Percentiles rank a stretch among this genome's conserved stretches.
These are phyloP conservation scores for Ostrea edulis DNA, from an alignment of 1,140 invertebrate genomes.

Conservation along the genomic window DNA sequence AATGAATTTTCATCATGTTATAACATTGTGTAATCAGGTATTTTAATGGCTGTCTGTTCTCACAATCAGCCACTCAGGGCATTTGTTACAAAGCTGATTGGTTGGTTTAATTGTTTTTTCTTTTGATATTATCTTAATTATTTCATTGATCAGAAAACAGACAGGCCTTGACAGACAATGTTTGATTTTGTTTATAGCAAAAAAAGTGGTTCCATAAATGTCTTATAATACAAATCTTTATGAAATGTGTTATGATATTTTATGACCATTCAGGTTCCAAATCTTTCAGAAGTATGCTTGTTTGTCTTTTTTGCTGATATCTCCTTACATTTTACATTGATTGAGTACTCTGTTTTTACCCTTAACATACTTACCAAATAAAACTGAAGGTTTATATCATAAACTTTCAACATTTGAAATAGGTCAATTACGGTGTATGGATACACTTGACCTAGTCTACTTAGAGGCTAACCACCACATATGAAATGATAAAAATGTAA, in stretches of 20 bases:
- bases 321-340: not conserved
- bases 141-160: not conserved
- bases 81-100: not conserved
- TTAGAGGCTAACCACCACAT: no score
- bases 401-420: no score
- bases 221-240: not conserved
- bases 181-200: constrained; percentile 5
- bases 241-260: not conserved
- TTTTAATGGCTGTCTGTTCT: not conserved
- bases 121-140: not conserved
- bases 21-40: not conserved
- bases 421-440: no score
- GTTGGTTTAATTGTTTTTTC: not conserved
- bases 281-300: not conserved
- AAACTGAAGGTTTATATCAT: no score
- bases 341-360: no score
- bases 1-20: not conserved
- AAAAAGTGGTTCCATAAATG: not conserved
- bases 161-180: not conserved
- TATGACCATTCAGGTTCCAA: not conserved
- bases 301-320: not conserved
- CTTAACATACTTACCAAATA: no score
- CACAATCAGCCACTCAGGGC: not conserved
- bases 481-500: no score
- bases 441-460: no score